phyloP scores from a whole-genome alignment of 1,140 invertebrate genomes.

The Tetramorium parvispinum region DNA sequence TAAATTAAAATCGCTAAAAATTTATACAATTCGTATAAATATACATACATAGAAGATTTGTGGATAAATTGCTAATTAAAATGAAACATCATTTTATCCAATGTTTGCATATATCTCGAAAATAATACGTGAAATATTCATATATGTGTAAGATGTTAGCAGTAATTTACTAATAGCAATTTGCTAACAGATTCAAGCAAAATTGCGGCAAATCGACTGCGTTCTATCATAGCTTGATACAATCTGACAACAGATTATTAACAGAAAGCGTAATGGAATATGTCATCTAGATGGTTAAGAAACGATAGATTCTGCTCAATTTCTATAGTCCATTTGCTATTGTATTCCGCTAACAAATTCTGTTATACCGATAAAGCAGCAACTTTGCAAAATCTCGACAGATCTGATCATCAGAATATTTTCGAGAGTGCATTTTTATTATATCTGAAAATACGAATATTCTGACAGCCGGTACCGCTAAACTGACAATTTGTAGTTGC shows the following conservation, averaged over 20 bases:
- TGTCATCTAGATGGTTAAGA: neutral
- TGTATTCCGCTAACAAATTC: neutral
- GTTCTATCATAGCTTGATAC: neutral
- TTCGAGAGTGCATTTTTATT: neutral
- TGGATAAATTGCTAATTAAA: neutral
- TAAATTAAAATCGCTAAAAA: constrained; percentile 37
- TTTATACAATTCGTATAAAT: neutral
- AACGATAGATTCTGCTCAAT: neutral
- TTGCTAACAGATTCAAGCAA: neutral
- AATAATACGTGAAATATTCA: neutral
- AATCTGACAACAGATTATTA: neutral
- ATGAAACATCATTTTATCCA: neutral
- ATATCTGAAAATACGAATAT: neutral
- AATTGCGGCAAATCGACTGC: no score
- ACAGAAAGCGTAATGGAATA: neutral
- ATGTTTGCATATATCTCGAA: neutral
- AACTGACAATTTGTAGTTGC: constrained; percentile 77
- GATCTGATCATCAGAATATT: neutral
- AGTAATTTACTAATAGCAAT: neutral
- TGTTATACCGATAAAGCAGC: neutral
- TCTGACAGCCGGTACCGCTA: neutral
- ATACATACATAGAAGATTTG: neutral
- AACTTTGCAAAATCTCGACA: neutral
- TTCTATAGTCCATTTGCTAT: neutral
- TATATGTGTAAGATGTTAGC: neutral